Evolutionary conservation across 2,888 invertebrate genomes (phyloP), one percentile per base, ranked within the genome.

Genomic region (Acrobasis consociella): DNA sequence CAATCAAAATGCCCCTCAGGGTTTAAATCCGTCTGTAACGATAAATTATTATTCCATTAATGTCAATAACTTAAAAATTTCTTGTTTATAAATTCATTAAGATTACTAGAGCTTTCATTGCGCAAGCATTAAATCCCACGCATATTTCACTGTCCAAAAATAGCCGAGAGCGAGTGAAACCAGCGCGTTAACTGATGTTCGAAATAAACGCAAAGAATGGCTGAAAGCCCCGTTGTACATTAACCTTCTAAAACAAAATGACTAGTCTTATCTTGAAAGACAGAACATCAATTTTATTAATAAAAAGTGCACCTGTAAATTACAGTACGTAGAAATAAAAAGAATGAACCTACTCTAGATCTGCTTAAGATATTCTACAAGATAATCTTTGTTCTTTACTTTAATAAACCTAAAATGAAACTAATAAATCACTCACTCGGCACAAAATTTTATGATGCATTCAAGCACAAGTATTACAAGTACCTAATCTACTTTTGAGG

Each of bases 61-160:
- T 46, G 13, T 46, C 11, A n/a, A 46, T n/a, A 13, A n/a, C 46
- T 11, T 13, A 46, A 13, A 46, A 46, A 13, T 46, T 13, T 46
- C 10, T 2, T 5, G 46, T n/a, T 46, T n/a, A 31, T 31, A 31
- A 31, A 31, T 31, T 31, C 31, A 31, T 13, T 1, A 46, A 46
- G 13, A 11, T 46, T 46, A 46, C 46, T 46, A 46, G 11, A 46
- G n/a, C n/a, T 46, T 13, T 46, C 46, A n/a, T 13, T 46, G n/a
- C 1, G 5, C 46, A 46, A 46, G 13, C 13, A 13, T 5, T 46
- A 42, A 11, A 72, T 69, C 68, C 72, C 72, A 72, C 72, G 67
- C 56, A 58, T 60, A 46, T 58, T 58, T 38, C 10, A 38, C 56
- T 38, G 31, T 38, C 60, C 58, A 60, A 63, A 64, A 63, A 63